Conservation (phyloP, 1,140 invertebrate genomes). For the Leptinotarsa lineolata region DNA sequence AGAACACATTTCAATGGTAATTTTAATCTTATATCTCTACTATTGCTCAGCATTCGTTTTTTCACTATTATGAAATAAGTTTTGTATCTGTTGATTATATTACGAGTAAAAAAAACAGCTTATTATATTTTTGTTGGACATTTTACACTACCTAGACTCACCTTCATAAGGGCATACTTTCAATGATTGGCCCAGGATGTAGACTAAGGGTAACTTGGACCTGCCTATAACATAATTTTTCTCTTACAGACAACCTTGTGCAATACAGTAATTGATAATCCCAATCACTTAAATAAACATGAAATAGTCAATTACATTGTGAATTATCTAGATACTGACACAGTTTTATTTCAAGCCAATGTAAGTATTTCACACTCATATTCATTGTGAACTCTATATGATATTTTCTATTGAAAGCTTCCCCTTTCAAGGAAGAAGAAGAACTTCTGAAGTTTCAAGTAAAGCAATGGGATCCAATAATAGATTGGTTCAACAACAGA, state of each 20-base stretch:
- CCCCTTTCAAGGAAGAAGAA: constrained; percentile 65
- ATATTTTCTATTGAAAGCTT: not conserved
- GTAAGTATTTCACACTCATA: constrained; percentile 59
- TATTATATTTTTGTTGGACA: too few species aligned
- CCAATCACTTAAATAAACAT: constrained; percentile 75
- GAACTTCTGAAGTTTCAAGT: constrained; percentile 77
- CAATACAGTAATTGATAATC: constrained; percentile 91
- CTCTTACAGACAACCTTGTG: constrained; percentile 79
- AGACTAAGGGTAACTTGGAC: too few species aligned
- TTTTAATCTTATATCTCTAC: too few species aligned
- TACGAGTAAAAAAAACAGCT: too few species aligned
- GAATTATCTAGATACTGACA: constrained; percentile 87
- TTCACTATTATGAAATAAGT: too few species aligned
- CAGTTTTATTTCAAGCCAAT: constrained; percentile 76
- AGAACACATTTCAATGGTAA: too few species aligned
- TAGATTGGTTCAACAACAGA: constrained; percentile 85
- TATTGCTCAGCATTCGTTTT: too few species aligned
- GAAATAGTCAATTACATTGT: constrained; percentile 79
- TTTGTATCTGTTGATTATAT: too few species aligned
- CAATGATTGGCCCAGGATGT: too few species aligned
- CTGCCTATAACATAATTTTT: not conserved
- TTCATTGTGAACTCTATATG: not conserved
- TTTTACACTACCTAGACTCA: too few species aligned
- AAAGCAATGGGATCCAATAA: constrained; percentile 84
- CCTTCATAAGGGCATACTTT: too few species aligned